These are phyloP conservation scores for Holacanthus passer DNA, from an alignment of 2,113 vertebrate species.

Conservation along the genomic window DNA sequence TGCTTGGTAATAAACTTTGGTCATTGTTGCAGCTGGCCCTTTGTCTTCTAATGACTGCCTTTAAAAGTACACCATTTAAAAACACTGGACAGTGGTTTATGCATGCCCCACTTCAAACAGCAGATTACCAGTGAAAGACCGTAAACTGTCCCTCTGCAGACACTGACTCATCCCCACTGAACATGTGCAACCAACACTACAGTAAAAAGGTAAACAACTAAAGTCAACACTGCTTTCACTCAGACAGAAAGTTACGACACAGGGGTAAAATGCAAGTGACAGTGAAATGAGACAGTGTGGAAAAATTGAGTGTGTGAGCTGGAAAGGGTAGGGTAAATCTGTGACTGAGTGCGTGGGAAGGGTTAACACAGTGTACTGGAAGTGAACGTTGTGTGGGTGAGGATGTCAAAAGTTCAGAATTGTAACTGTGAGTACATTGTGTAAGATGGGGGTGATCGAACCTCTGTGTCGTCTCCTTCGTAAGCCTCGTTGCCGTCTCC, in stretches of 20 bases:
- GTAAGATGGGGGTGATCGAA: slow-evolving; percentile 59
- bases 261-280: background rate
- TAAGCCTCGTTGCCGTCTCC: slow-evolving; percentile 93
- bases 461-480: slow-evolving; percentile 94
- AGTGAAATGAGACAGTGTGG: slow-evolving; percentile 28
- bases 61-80: background rate
- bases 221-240: slow-evolving; percentile 26
- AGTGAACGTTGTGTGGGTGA: slow-evolving; percentile 1
- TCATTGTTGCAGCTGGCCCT: background rate
- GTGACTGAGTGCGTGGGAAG: slow-evolving; percentile 16
- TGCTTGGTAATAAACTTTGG: background rate
- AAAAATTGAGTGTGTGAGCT: slow-evolving; percentile 48
- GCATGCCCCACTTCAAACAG: slow-evolving; percentile 5
- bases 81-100: background rate
- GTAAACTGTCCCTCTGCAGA: slow-evolving; percentile 45
- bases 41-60: background rate
- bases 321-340: slow-evolving; percentile 5
- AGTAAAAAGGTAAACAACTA: slow-evolving; percentile 56
- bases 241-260: slow-evolving; percentile 55
- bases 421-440: background rate
- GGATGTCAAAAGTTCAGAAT: background rate
- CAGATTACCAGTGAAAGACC: slow-evolving; percentile 11
- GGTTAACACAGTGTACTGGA: slow-evolving; percentile 6
- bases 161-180: slow-evolving; percentile 61
- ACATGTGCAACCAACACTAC: slow-evolving; percentile 23